Base-by-base conservation (phyloP, 2,113 vertebrate species). In the Coptodon rendalli region DNA sequence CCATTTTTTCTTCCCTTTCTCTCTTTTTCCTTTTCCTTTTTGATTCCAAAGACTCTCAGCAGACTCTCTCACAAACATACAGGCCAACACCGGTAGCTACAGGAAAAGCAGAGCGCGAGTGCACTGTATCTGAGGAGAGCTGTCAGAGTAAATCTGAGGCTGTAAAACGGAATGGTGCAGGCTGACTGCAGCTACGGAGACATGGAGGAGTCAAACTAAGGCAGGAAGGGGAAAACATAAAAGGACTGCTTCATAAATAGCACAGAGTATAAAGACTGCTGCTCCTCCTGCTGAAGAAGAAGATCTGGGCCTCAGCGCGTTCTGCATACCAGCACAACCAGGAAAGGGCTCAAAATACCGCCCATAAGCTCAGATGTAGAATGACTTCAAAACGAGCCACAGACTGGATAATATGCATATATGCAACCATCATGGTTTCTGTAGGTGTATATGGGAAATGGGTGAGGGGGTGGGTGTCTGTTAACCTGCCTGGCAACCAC, bases 401-500 rank as follows among this genome's bases (percentile, higher is more conserved):
- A 82, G 76, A 50, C 54, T 86, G 63, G 27, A 11, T 59, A 68
- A 40, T 48, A 63, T 71, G 50, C 50, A 81, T 80, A 63, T 86
- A 53, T 86, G 85, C 81, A 83, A 86, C 86, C 31, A 71, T 92
- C 54, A 90, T 43, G 71, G 76, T 29, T 71, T 81, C 66, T 85
- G 86, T 82, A 57, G 29, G 84, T 59, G 86, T 90, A 79, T 81
- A 86, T 92, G 86, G 59, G 81, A 36, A 45, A 59, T 14, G 9
- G 61, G 52, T 22, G 76, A 52, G 50, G 29, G 81, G 22, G 76
- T 16, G 48, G 82, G 83, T 53, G 83, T 88, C 59, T 87, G 22
- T 85, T 93, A 95, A 95, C 94, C 93, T 96, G 95, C 95, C 94
- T 93, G 93, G 95, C 94, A 96, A 96, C 95, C 89, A 91, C 88